Evolutionary conservation across 2,113 vertebrate species (phyloP), one percentile per base, ranked within the genome.

Genomic region (Rhagologus leucostigma): DNA sequence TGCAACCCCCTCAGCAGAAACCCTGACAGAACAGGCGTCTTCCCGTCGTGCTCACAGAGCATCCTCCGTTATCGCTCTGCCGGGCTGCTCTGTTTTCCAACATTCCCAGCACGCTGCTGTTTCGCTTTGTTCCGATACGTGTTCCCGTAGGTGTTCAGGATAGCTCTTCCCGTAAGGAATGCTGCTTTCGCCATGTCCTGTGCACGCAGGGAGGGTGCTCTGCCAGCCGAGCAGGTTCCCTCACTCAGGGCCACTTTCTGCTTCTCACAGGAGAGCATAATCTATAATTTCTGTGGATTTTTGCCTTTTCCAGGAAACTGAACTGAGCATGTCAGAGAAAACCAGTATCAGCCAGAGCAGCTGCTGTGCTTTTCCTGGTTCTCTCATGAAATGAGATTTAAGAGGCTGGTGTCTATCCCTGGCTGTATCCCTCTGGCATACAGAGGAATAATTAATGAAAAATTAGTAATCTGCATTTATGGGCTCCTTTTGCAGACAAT

Each of bases 141-240:
- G 69, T 4, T 77, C 47, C 80, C 65, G 41, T 0, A 6, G 30
- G 6, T 39, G 80, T 6, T 86, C 57, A 11, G 69, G 10, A 96
- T 42, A 11, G 98, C 97, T 84, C 96, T 98, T 92, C 96, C 96
- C 97, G 82, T 92, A 26, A 98, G 93, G 91, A 63, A 86, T 60
- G 98, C 97, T 19, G 98, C 98, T 90, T 98, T 97, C 65, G 96
- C 96, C 87, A 94, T 44, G 75, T 98, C 97, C 98, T 98, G 69
- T 10, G 30, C 47, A 15, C 46, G 6, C 17, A 26, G 50, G 53
- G 79, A 20, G 9, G 33, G 9, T 52, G 50, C 52, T 71, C 3
- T 13, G 33, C 81, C 74, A 44, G 56, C 79, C 74, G n/a, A 39
- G 79, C 63, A 77, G 24, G n/a, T 53, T 37, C 46, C n/a, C n/a